These are phyloP conservation scores for Penaeus indicus DNA, from an alignment of 1,140 invertebrate genomes.

Conservation along the genomic window DNA sequence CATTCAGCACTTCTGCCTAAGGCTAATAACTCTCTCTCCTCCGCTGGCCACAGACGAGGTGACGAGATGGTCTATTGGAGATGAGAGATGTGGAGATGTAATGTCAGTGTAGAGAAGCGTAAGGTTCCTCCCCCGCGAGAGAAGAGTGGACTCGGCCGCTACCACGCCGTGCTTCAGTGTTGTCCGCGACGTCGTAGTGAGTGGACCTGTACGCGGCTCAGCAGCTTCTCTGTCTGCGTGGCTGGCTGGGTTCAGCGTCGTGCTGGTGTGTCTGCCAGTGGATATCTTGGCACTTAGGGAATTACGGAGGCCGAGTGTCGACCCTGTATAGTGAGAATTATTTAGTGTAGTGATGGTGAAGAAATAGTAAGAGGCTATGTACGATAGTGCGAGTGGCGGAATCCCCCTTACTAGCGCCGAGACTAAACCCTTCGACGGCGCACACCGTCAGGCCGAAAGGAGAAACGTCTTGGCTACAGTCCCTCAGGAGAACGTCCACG, in stretches of 20 bases:
- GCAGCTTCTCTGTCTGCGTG: constrained; percentile 60
- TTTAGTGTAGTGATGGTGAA: constrained; percentile 61
- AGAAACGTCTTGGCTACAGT: constrained; percentile 47
- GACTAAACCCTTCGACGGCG: constrained; percentile 57
- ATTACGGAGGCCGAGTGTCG: constrained; percentile 45
- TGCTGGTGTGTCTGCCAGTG: constrained; percentile 55
- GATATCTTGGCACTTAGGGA: constrained; percentile 45
- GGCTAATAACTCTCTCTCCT: not conserved
- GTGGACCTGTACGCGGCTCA: constrained; percentile 56
- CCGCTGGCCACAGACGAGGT: too few species aligned
- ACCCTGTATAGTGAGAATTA: constrained; percentile 50
- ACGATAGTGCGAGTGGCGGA: constrained; percentile 61
- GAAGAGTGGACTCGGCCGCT: constrained; percentile 51
- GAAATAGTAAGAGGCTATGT: constrained; percentile 59
- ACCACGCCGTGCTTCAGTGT: constrained; percentile 61
- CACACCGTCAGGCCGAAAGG: constrained; percentile 39
- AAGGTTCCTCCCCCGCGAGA: constrained; percentile 54
- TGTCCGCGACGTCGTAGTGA: constrained; percentile 50
- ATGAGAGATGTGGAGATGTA: constrained; percentile 14
- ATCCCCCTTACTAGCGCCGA: constrained; percentile 42
- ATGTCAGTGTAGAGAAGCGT: constrained; percentile 26
- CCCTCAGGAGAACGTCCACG: constrained; percentile 54
- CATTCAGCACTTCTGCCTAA: not conserved
- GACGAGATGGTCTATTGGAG: not conserved
- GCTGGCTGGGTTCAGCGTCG: constrained; percentile 56